Evolutionary conservation across 2,888 invertebrate species (phyloP), one percentile per base, ranked within the genome.

Genomic region (Macaria liturata): DNA sequence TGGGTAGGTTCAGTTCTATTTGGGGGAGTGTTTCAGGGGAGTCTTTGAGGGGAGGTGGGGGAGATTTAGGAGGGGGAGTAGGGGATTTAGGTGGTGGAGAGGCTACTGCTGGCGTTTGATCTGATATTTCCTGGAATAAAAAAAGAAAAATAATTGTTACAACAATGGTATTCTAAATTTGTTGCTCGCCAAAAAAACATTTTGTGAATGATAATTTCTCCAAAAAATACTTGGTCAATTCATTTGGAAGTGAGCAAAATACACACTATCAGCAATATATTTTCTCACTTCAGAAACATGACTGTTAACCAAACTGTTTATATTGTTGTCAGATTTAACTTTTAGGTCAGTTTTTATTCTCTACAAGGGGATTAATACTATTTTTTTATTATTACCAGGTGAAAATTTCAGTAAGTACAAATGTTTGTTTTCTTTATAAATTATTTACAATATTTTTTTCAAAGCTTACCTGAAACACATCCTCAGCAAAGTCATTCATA

Each of bases 401-500:
- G 20, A 20, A 20, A 20, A 20, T 20, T 20, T 20, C 20, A 20
- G 20, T 20, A 20, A 20, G 20, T 20, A 20, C 20, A 20, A 40
- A 40, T 40, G 40, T 9, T 40, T 3, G 8, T 40, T 9, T 9
- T 9, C 9, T 40, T 9, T 40, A 7, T 48, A 42, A 34, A 51
- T 7, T 52, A 32, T 60, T 31, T 7, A n/a, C 9, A 34, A 48
- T 20, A 20, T 20, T 20, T 20, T 20, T 20, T 20, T 20, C 20
- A 20, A 20, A 39, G 37, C 32, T 47, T 71, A 91, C 91, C 84
- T 87, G 88, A 75, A 83, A 84, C 2, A 88, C 88, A 80, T 92
- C 92, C 67, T 92, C 92, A 58, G 86, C 88, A 70, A 92, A 90
- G 72, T 91, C 91, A 78, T 88, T 91, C 85, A 92, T 90, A 31